phyloP scores from a whole-genome alignment of 1,140 invertebrate species.

The Drosophila lowei region DNA sequence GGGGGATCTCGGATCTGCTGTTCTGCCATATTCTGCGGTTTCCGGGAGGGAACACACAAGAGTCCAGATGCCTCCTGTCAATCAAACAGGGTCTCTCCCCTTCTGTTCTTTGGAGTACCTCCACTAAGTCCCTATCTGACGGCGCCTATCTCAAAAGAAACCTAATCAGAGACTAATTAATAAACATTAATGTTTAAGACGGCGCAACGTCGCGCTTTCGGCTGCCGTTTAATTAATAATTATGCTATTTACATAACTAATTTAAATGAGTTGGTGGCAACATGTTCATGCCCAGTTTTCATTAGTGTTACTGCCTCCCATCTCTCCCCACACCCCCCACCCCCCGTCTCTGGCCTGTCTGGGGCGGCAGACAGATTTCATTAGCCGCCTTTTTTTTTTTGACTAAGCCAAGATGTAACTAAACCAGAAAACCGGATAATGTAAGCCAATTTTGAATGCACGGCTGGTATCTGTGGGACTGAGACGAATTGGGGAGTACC shows the following conservation, averaged over 20 bases:
- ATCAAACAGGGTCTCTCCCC: constrained; percentile 35
- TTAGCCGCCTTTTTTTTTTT: constrained; percentile 44
- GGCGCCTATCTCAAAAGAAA: constrained; percentile 28
- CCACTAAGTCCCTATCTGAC: not conserved
- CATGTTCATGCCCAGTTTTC: constrained; percentile 74
- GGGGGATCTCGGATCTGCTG: constrained; percentile 13
- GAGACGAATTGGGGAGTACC: constrained; percentile 28
- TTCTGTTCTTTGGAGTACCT: not conserved
- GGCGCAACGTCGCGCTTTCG: constrained; percentile 21
- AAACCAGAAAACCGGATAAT: constrained; percentile 52
- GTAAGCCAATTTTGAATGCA: constrained; percentile 11
- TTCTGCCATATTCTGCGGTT: constrained; percentile 55
- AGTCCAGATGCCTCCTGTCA: constrained; percentile 38
- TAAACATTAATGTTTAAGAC: constrained; percentile 52
- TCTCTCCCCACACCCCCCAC: not conserved
- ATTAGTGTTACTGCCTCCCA: constrained; percentile 39
- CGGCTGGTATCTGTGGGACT: not conserved
- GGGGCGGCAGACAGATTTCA: constrained; percentile 47
- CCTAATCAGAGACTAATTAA: constrained; percentile 51
- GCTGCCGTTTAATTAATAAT: constrained; percentile 67
- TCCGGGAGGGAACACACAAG: constrained; percentile 26
- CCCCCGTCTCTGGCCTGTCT: constrained; percentile 9
- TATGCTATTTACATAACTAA: constrained; percentile 73
- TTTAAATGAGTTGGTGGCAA: constrained; percentile 62
- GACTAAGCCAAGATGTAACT: constrained; percentile 42